phyloP scores from a whole-genome alignment of 37 sponge, comb jelly and placozoan genomes.

The Beroe forskalii region DNA sequence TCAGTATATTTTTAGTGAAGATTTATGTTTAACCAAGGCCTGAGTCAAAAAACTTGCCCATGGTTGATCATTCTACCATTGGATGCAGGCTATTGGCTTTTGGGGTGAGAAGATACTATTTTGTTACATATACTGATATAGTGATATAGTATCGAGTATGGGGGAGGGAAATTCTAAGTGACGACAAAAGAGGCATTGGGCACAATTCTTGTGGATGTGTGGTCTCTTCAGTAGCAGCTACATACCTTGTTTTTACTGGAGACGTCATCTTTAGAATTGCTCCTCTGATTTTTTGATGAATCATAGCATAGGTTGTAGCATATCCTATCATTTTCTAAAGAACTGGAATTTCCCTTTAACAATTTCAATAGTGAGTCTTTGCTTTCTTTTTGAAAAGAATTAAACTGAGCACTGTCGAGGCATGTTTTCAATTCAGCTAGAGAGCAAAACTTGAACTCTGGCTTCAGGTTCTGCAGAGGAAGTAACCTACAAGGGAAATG shows the following conservation, averaged over 20 bases:
- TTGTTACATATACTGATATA: too few species aligned
- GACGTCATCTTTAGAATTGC: not conserved
- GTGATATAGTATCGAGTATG: too few species aligned
- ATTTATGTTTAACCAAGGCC: too few species aligned
- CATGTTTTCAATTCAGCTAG: slow-evolving; percentile 56
- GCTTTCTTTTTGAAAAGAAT: slow-evolving; percentile 51
- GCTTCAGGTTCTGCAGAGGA: slow-evolving; percentile 35
- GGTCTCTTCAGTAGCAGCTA: not conserved
- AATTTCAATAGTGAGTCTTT: slow-evolving; percentile 60
- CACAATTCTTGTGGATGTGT: not conserved
- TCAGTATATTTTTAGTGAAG: too few species aligned
- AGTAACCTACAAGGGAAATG: slow-evolving; percentile 42
- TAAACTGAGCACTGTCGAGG: slow-evolving; percentile 27
- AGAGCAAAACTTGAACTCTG: slow-evolving; percentile 16
- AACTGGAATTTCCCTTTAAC: not conserved
- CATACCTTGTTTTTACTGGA: not conserved
- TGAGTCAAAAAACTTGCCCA: too few species aligned
- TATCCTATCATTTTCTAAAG: slow-evolving; percentile 4
- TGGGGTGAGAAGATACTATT: too few species aligned
- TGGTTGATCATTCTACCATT: too few species aligned
- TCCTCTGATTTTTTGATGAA: not conserved
- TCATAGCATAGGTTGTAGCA: not conserved
- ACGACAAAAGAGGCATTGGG: too few species aligned
- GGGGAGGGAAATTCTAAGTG: too few species aligned
- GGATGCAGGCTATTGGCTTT: too few species aligned